phyloP scores from a whole-genome alignment of 2,797 vertebrate species.

The Iguana delicatissima region DNA sequence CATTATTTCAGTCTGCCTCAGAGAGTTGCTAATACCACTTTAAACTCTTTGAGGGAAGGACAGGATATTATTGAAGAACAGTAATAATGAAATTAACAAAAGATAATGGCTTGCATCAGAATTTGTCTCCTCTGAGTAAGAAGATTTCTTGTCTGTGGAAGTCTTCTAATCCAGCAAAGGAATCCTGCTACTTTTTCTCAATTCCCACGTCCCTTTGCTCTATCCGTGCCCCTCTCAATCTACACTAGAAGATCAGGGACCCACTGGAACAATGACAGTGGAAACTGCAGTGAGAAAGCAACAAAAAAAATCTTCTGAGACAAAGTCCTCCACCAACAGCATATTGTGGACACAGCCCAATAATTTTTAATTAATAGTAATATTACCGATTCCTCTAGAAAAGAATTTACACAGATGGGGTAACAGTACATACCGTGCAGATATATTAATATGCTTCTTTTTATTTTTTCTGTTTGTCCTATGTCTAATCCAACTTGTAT shows the following conservation, averaged over 20 bases:
- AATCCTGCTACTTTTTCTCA: not conserved
- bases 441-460: conserved; percentile 78
- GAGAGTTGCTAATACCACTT: not conserved
- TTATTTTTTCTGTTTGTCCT: conserved; percentile 87
- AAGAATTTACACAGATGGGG: not conserved
- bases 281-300: no score
- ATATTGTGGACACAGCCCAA: not conserved
- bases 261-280: not conserved
- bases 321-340: not conserved
- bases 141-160: not conserved
- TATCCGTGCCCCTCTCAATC: not conserved
- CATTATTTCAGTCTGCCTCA: not conserved
- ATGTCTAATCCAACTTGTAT: conserved; percentile 87
- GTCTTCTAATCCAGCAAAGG: not conserved
- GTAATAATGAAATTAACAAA: not conserved
- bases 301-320: not conserved
- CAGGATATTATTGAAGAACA: not conserved
- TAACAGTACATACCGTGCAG: conserved; percentile 71
- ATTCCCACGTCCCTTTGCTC: not conserved
- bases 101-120: not conserved
- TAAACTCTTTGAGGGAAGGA: not conserved
- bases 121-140: no score
- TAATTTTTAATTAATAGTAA: not conserved
- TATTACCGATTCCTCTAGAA: not conserved
- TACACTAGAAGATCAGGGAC: no score